Evolutionary conservation across 1,140 invertebrate species (phyloP).

Genomic region (Phortica variegata): DNA sequence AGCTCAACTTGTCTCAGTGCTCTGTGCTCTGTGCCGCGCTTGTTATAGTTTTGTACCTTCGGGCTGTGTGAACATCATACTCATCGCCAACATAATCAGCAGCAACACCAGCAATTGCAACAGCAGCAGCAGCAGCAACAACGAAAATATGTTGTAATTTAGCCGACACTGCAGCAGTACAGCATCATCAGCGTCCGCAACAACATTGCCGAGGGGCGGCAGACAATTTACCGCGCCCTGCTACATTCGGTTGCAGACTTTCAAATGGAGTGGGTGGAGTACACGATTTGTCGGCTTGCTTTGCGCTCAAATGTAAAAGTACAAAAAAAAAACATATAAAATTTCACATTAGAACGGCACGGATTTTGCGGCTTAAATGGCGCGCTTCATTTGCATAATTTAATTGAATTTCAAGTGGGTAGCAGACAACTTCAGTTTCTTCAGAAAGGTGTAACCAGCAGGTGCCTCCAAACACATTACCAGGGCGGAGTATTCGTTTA

Average conservation of each 20-base stretch:
- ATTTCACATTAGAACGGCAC: slow-evolving; percentile 20
- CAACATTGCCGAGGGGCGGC: slow-evolving; percentile 9
- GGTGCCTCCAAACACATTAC: no score
- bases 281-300: background rate
- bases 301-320: background rate
- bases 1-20: background rate
- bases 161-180: slow-evolving; percentile 12
- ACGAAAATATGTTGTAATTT: slow-evolving; percentile 24
- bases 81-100: slow-evolving; percentile 23
- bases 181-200: no score
- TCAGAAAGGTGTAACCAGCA: no score
- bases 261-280: slow-evolving; percentile 26
- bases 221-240: slow-evolving; percentile 8
- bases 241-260: slow-evolving; percentile 9
- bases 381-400: slow-evolving; percentile 52
- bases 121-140: slow-evolving; percentile 17
- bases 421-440: slow-evolving; percentile 2
- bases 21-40: slow-evolving; percentile 10
- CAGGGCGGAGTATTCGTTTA: no score
- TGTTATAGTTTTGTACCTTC: slow-evolving; percentile 53
- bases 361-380: slow-evolving; percentile 20
- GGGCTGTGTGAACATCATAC: slow-evolving; percentile 56
- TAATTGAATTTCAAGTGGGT: slow-evolving; percentile 52
- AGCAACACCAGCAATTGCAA: slow-evolving; percentile 13
- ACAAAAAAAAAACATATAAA: background rate